These are phyloP conservation scores for Nasalis larvatus DNA, from an alignment of 2,113 vertebrate species.

Conservation along the genomic window DNA sequence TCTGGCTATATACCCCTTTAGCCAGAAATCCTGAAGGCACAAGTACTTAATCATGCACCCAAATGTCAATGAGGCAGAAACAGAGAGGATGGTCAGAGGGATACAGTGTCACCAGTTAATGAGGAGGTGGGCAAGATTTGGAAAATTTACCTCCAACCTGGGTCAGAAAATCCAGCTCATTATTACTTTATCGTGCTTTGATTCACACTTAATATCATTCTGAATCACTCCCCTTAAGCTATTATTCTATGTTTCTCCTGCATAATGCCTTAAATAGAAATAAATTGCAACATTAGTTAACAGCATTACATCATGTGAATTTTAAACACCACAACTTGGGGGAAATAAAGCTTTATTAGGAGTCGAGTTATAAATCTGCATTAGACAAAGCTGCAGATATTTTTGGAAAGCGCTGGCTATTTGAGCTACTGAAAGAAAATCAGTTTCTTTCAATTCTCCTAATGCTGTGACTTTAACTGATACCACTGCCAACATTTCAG, in stretches of 20 bases:
- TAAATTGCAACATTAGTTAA: conserved; percentile 69
- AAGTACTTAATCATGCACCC: neutral
- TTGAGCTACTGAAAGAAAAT: conserved; percentile 73
- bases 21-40: neutral
- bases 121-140: neutral
- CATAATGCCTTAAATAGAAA: conserved; percentile 69
- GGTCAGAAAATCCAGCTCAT: conserved; percentile 38
- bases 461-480: conserved; percentile 54
- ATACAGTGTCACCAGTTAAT: neutral
- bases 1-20: neutral
- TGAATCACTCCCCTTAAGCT: conserved; percentile 39
- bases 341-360: conserved; percentile 76
- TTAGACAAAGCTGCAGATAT: conserved; percentile 70
- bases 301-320: conserved; percentile 61
- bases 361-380: conserved; percentile 67
- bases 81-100: neutral
- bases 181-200: conserved; percentile 47
- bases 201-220: conserved; percentile 64
- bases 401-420: conserved; percentile 75
- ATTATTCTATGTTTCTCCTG: conserved; percentile 37
- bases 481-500: conserved; percentile 11
- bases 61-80: neutral
- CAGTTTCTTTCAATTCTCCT: conserved; percentile 77
- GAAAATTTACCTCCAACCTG: neutral
- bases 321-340: conserved; percentile 65